phyloP scores from a whole-genome alignment of 2,113 vertebrate genomes.

The Pedetes capensis region DNA sequence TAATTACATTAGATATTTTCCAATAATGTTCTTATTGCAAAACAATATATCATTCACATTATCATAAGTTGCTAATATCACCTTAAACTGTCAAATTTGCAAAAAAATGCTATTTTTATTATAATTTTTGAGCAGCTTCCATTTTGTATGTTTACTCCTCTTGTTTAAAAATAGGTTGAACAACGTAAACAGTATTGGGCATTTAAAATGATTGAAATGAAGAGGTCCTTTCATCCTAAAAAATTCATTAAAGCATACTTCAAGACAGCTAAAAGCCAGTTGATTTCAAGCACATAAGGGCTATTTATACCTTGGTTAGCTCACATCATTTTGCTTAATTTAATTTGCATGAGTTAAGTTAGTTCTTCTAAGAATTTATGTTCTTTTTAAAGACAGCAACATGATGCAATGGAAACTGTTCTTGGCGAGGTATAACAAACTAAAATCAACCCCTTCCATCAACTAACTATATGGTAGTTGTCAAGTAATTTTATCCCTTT shows the following conservation, averaged over 20 bases:
- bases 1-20: not conserved
- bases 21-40: not conserved
- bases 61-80: not conserved
- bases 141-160: conserved; percentile 23
- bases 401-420: not conserved
- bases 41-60: not conserved
- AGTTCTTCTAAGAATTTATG: not conserved
- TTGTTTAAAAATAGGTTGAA: not conserved
- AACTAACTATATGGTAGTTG: not conserved
- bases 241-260: not conserved
- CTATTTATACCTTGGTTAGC: not conserved
- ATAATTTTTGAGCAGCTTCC: not conserved
- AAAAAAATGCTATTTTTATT: not conserved
- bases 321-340: not conserved
- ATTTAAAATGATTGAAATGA: conserved; percentile 19
- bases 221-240: not conserved
- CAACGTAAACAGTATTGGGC: not conserved
- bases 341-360: not conserved
- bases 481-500: not conserved
- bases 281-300: not conserved
- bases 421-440: not conserved
- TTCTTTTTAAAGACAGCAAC: not conserved
- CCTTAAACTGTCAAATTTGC: not conserved
- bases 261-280: not conserved
- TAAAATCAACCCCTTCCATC: not conserved